Evolutionary conservation across 2,797 vertebrate genomes (phyloP).

Genomic region (Pogonophryne albipinna): DNA sequence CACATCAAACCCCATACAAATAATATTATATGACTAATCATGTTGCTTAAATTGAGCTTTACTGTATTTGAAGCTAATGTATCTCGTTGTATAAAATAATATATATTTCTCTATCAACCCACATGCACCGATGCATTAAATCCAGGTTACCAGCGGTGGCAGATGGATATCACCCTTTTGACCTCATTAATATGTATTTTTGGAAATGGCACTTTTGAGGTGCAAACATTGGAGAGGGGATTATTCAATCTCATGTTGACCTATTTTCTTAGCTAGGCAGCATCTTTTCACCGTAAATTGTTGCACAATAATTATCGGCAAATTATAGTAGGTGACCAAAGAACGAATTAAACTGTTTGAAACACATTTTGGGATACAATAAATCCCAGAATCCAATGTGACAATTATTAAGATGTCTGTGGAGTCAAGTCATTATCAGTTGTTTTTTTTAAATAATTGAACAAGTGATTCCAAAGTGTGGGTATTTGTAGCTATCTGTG

Average conservation of each 20-base stretch:
- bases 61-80: slow-evolving; percentile 18
- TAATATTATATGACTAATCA: slow-evolving; percentile 32
- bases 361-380: too few relatives aligned
- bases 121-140: background rate
- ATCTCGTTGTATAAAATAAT: slow-evolving; percentile 1
- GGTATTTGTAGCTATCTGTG: background rate
- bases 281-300: background rate
- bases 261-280: background rate
- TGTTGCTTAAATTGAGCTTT: slow-evolving; percentile 46
- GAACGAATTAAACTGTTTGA: accelerated
- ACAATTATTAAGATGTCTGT: too few relatives aligned
- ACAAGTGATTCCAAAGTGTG: background rate
- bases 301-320: background rate
- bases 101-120: slow-evolving; percentile 1
- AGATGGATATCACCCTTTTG: background rate
- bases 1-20: background rate
- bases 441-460: background rate
- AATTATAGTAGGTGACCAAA: background rate
- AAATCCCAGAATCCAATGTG: too few relatives aligned
- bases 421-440: too few relatives aligned
- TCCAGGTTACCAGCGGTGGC: background rate
- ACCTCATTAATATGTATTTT: slow-evolving; percentile 27
- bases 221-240: background rate
- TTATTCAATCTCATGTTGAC: background rate
- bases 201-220: background rate